phyloP scores from a whole-genome alignment of 1,140 invertebrate genomes.

The Ericerus pela region DNA sequence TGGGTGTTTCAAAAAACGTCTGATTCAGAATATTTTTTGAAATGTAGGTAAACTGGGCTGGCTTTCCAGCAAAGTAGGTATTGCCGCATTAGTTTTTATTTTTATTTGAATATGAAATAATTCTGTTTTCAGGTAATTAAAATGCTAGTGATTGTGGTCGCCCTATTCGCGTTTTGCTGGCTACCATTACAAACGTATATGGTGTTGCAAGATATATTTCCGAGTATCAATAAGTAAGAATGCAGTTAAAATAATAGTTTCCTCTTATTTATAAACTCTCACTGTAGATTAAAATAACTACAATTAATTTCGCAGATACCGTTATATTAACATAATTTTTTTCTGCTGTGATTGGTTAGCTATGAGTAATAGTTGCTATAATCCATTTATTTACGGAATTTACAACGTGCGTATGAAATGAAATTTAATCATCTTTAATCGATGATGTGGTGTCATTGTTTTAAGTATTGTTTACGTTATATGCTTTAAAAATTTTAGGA shows the following conservation, averaged over 20 bases:
- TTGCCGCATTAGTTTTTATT: not conserved
- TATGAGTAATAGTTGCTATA: conserved; percentile 45
- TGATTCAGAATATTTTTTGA: not conserved
- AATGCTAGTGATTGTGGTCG: conserved; percentile 67
- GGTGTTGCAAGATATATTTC: conserved; percentile 50
- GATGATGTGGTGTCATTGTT: not conserved
- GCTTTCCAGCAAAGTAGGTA: not conserved
- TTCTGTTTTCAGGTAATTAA: conserved; percentile 55
- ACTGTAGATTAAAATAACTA: not conserved
- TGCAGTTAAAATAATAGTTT: not conserved
- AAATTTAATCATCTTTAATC: no score
- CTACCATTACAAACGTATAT: conserved; percentile 62
- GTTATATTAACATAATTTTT: conserved; percentile 37
- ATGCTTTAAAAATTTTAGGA: conserved; percentile 36
- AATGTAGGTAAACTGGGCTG: not conserved
- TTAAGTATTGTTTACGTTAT: conserved; percentile 3
- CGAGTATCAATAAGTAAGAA: conserved; percentile 52
- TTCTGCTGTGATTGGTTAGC: conserved; percentile 45
- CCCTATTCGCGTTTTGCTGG: conserved; percentile 66
- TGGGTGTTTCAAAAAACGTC: not conserved
- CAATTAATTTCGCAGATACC: conserved; percentile 30
- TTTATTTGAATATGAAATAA: not conserved
- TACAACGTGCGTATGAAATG: conserved; percentile 43
- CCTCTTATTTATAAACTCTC: conserved; percentile 5
- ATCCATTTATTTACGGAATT: conserved; percentile 44